A percentile compares a stretch with the other conserved stretches of the same genome.
phyloP scores from a whole-genome alignment of 2,797 vertebrate species.

The Amphiprion clarkii region DNA sequence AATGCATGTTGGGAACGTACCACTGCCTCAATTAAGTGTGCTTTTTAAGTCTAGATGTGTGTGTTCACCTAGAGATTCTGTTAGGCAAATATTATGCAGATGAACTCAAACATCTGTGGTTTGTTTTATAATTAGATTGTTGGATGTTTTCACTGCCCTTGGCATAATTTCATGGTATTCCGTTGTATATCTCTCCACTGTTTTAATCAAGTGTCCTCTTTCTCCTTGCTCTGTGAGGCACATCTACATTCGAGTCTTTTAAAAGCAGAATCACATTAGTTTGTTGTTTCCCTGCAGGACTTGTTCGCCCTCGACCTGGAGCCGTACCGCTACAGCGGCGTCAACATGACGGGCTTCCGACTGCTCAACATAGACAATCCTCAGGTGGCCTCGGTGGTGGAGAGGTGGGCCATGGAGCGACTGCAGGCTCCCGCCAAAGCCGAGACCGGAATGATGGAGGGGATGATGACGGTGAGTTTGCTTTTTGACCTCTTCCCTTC shows the following conservation, averaged over 20 bases:
- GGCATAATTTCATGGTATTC: slow-evolving; percentile 48
- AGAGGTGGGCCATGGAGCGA: slow-evolving; percentile 97
- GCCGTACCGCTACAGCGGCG: slow-evolving; percentile 96
- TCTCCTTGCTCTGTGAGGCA: slow-evolving; percentile 31
- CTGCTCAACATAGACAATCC: slow-evolving; percentile 93
- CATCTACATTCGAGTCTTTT: slow-evolving; percentile 6
- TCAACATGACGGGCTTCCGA: slow-evolving; percentile 98
- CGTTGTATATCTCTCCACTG: slow-evolving; percentile 7
- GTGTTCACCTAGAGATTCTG: slow-evolving; percentile 32
- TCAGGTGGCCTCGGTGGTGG: slow-evolving; percentile 90
- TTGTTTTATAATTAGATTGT: slow-evolving; percentile 62
- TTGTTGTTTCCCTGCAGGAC: slow-evolving; percentile 83
- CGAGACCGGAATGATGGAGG: slow-evolving; percentile 92
- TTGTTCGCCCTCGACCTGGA: slow-evolving; percentile 96
- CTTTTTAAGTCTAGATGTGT: slow-evolving; percentile 9
- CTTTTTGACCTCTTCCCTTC: not conserved
- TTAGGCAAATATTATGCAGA: slow-evolving; percentile 57
- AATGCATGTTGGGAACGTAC: not conserved
- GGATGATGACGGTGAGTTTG: slow-evolving; percentile 94
- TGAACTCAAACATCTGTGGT: slow-evolving; percentile 58
- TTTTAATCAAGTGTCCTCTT: slow-evolving; percentile 58
- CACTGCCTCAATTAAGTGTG: slow-evolving; percentile 39
- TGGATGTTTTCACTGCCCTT: slow-evolving; percentile 52
- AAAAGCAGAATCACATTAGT: slow-evolving; percentile 1
- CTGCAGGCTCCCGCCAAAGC: slow-evolving; percentile 91